A percentile compares a stretch with the other conserved stretches of the same genome.
phyloP scores from a whole-genome alignment of 2,888 invertebrate species.

The Apamea crenata region DNA sequence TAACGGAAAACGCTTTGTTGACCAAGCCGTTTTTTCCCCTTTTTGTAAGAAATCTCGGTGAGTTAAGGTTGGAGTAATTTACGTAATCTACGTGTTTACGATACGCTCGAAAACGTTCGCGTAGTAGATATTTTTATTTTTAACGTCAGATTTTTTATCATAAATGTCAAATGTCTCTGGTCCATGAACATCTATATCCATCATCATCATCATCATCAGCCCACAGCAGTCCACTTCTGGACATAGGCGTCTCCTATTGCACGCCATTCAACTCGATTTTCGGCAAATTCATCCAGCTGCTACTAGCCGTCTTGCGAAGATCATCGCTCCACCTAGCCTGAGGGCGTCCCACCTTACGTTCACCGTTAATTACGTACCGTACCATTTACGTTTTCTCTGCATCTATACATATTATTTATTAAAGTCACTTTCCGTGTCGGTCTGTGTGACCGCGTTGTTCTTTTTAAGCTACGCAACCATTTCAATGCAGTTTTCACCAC shows the following conservation, averaged over 20 bases:
- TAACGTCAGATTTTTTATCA: neutral
- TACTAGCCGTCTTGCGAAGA: too few relatives aligned
- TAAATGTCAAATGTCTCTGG: neutral
- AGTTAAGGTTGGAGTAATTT: neutral
- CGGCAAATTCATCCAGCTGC: too few relatives aligned
- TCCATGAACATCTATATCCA: too few relatives aligned
- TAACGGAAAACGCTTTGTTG: slow-evolving; percentile 19
- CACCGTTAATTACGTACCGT: too few relatives aligned
- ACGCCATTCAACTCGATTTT: too few relatives aligned
- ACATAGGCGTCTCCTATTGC: too few relatives aligned
- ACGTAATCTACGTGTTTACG: slow-evolving; percentile 5
- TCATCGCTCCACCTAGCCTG: too few relatives aligned
- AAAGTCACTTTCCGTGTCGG: neutral
- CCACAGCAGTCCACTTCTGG: too few relatives aligned
- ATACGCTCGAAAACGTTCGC: slow-evolving; percentile 18
- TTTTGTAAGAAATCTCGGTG: slow-evolving; percentile 1
- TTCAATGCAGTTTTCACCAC: neutral
- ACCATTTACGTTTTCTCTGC: neutral
- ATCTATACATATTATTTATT: neutral
- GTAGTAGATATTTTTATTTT: neutral
- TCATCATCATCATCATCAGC: too few relatives aligned
- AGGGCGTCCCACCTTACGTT: too few relatives aligned
- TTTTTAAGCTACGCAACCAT: neutral
- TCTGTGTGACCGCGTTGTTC: neutral
- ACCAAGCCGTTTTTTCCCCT: slow-evolving; percentile 8